Evolutionary conservation across 2,113 vertebrate genomes (phyloP).

Genomic region (Saccopteryx bilineata): DNA sequence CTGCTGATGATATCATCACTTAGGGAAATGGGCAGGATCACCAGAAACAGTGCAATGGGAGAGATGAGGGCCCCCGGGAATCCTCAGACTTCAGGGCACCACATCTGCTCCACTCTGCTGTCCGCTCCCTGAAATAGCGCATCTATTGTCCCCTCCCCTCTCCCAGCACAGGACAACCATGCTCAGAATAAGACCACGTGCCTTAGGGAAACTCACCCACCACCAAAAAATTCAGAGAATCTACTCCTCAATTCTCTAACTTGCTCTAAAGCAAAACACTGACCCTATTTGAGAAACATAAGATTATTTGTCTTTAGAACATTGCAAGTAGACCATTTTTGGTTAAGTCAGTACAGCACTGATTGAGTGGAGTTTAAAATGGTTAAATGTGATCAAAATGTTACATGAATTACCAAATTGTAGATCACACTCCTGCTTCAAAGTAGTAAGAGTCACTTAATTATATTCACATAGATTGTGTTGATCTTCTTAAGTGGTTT

Average conservation of each 20-base stretch:
- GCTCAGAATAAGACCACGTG: too few relatives aligned
- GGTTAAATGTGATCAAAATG: not conserved
- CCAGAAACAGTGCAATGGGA: not conserved
- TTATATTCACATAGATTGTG: not conserved
- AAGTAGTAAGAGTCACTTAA: not conserved
- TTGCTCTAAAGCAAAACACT: not conserved
- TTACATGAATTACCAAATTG: not conserved
- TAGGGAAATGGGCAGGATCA: not conserved
- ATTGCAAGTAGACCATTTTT: not conserved
- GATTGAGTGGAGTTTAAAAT: not conserved
- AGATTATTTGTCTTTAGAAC: not conserved
- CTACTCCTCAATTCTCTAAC: not conserved
- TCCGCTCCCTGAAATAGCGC: not conserved
- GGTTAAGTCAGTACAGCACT: not conserved
- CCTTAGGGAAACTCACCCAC: not conserved
- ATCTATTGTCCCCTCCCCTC: too few relatives aligned
- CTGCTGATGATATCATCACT: not conserved
- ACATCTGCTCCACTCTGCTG: accelerated
- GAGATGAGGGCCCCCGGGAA: not conserved
- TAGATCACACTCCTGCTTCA: not conserved
- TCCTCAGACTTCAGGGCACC: not conserved
- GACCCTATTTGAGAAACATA: not conserved
- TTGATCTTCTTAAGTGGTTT: not conserved
- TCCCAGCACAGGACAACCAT: not conserved
- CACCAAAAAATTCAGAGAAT: not conserved